Evolutionary conservation across 2,113 vertebrate genomes (phyloP).

Genomic region (Elachura formosa): DNA sequence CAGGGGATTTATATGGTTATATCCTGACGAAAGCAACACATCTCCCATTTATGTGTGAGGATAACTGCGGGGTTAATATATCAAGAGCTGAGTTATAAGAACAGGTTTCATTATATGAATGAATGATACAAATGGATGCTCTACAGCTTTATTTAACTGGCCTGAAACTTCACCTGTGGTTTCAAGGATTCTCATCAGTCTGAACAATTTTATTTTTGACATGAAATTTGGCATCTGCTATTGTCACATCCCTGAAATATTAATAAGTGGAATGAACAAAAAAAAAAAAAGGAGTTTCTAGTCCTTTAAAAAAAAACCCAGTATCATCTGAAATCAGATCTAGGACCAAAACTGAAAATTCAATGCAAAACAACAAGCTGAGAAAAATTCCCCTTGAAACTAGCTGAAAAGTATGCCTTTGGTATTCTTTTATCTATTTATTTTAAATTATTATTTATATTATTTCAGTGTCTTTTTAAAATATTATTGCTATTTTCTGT

Average conservation of each 20-base stretch:
- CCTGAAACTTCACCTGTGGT: constrained; percentile 26
- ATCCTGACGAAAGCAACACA: constrained; percentile 52
- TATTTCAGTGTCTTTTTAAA: background rate
- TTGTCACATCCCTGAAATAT: constrained; percentile 8
- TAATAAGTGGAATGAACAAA: background rate
- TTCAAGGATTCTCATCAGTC: constrained; percentile 36
- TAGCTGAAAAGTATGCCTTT: background rate
- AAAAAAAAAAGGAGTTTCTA: background rate
- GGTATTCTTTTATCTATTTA: background rate
- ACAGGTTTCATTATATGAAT: constrained; percentile 45
- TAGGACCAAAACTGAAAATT: background rate
- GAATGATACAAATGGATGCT: constrained; percentile 48
- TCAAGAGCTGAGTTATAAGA: constrained; percentile 47
- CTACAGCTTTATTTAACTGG: constrained; percentile 27
- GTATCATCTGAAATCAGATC: background rate
- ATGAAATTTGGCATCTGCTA: background rate
- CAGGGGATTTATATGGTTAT: constrained; percentile 48
- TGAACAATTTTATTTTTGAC: constrained; percentile 16
- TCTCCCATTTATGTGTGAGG: constrained; percentile 42
- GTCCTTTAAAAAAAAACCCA: background rate
- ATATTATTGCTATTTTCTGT: accelerated
- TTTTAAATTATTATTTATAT: background rate
- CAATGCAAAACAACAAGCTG: background rate
- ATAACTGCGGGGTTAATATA: constrained; percentile 39
- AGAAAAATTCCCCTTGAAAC: background rate